Conservation (phyloP, 2,113 vertebrate species). For the Ameiurus melas region DNA sequence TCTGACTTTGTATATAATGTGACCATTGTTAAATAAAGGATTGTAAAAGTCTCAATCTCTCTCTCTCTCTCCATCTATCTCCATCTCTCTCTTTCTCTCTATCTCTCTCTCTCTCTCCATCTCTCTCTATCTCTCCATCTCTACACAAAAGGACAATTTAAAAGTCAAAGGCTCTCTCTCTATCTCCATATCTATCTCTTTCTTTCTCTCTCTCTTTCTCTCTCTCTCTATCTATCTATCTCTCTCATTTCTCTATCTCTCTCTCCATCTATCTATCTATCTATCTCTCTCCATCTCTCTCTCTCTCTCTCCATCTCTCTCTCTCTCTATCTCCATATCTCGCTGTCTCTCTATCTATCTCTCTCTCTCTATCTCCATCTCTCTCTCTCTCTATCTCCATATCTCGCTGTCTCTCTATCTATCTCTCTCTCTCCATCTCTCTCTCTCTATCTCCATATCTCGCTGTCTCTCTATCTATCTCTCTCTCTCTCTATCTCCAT, state of each 20-base stretch:
- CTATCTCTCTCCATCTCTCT: no score
- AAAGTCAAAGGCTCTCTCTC: no score
- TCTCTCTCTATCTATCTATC: neutral
- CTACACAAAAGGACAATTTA: no score
- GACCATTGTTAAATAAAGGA: no score
- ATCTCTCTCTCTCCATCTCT: neutral
- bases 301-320: neutral
- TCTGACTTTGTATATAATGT: no score
- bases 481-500: neutral
- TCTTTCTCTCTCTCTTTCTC: neutral
- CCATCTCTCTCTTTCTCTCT: neutral
- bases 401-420: no score
- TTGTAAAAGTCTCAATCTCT: no score
- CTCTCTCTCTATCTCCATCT: neutral
- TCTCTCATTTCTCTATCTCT: neutral
- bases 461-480: neutral
- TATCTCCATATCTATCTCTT: no score
- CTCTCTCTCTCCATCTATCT: neutral
- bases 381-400: neutral
- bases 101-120: neutral
- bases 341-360: no score
- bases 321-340: no score
- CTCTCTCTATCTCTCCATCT: neutral
- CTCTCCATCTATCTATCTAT: no score
- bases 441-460: neutral